Evolutionary conservation across 2,888 invertebrate genomes (phyloP).

Genomic region (Limenitis arthemis): DNA sequence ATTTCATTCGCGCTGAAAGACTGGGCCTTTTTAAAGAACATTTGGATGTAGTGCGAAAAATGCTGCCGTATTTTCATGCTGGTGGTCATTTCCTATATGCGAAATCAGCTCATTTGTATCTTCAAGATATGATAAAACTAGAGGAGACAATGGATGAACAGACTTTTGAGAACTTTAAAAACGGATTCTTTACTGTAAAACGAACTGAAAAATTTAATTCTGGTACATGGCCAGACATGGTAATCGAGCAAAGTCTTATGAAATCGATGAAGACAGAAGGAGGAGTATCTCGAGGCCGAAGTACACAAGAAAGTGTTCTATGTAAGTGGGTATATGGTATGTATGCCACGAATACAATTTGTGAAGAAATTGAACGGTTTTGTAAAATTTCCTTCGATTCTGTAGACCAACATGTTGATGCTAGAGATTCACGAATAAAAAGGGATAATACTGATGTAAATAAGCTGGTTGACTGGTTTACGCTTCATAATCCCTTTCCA

Average conservation of each 20-base stretch:
- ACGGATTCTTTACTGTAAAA: slow-evolving; percentile 32
- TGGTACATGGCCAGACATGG: slow-evolving; percentile 28
- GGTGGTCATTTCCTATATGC: slow-evolving; percentile 34
- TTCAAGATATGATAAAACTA: slow-evolving; percentile 32
- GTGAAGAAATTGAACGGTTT: slow-evolving; percentile 26
- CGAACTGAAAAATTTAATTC: slow-evolving; percentile 28
- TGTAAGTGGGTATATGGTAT: slow-evolving; percentile 32
- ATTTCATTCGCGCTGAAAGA: slow-evolving; percentile 42
- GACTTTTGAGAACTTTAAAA: slow-evolving; percentile 26
- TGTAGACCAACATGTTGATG: slow-evolving; percentile 24
- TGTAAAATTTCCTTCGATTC: slow-evolving; percentile 18
- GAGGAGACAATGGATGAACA: slow-evolving; percentile 30
- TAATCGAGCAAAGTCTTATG: slow-evolving; percentile 30
- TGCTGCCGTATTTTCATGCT: slow-evolving; percentile 40
- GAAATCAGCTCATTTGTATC: slow-evolving; percentile 23
- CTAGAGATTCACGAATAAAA: slow-evolving; percentile 21
- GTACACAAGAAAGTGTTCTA: slow-evolving; percentile 27
- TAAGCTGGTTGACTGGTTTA: slow-evolving; percentile 23
- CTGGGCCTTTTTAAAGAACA: slow-evolving; percentile 43
- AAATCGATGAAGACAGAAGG: slow-evolving; percentile 27
- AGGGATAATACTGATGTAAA: slow-evolving; percentile 22
- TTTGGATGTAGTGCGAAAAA: slow-evolving; percentile 29
- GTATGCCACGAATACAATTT: slow-evolving; percentile 30
- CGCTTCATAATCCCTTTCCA: slow-evolving; percentile 24
- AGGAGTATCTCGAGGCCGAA: slow-evolving; percentile 22